Conservation (phyloP, 2,113 vertebrate genomes). For the Condylura cristata region DNA sequence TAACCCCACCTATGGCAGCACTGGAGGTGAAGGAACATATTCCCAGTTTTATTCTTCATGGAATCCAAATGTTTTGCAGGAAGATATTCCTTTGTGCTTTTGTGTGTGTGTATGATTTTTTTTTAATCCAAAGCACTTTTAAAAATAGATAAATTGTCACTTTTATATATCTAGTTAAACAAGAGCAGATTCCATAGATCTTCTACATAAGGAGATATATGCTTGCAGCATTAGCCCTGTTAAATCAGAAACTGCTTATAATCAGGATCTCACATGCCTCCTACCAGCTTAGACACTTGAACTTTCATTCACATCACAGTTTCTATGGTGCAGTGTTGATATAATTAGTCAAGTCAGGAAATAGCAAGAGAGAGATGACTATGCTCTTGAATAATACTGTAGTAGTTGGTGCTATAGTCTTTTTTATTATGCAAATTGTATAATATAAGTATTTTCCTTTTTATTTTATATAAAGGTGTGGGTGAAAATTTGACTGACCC, state of each 20-base stretch:
- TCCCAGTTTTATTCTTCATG: conserved; percentile 14
- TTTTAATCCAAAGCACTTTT: background rate
- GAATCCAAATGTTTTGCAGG: conserved; percentile 7
- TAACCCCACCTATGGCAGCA: background rate
- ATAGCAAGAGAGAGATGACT: background rate
- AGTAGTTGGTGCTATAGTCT: background rate
- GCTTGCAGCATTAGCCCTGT: background rate
- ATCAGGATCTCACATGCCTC: background rate
- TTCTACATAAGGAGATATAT: background rate
- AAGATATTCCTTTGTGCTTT: background rate
- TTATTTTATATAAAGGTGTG: conserved; percentile 88
- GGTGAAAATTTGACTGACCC: conserved; percentile 99
- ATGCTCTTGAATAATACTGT: background rate
- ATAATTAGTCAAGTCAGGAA: too few relatives aligned
- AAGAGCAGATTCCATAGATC: background rate
- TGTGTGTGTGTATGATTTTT: background rate
- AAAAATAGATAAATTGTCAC: background rate
- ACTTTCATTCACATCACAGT: background rate
- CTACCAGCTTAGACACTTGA: background rate
- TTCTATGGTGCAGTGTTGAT: too few relatives aligned
- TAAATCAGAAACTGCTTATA: background rate
- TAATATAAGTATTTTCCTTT: conserved; percentile 68
- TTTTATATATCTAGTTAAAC: background rate
- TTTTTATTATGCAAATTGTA: conserved; percentile 3
- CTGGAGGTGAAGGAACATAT: background rate